These are phyloP conservation scores for Herpetotheres cachinnans DNA, from an alignment of 2,113 vertebrate genomes.

Conservation along the genomic window DNA sequence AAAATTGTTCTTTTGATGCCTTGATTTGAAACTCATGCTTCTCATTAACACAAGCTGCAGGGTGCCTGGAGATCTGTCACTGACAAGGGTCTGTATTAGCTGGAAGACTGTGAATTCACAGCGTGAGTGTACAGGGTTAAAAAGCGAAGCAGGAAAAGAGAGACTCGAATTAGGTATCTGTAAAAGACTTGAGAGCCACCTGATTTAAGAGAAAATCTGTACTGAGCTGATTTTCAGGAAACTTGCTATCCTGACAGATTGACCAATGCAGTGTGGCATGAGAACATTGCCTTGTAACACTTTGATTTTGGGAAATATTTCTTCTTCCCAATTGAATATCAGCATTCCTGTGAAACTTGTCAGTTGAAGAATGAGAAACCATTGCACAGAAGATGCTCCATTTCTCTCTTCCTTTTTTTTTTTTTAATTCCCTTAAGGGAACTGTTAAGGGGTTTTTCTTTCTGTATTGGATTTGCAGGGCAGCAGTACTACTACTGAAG, in stretches of 20 bases:
- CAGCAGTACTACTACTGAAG: not conserved
- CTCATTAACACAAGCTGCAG: not conserved
- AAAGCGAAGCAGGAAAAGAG: conserved; percentile 1
- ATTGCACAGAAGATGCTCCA: not conserved
- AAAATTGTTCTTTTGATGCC: conserved; percentile 46
- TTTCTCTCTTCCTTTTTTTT: too few relatives aligned
- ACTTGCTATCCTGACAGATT: not conserved
- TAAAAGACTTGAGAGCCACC: conserved; percentile 7
- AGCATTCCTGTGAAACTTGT: not conserved
- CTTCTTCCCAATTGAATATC: not conserved
- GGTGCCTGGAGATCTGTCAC: not conserved
- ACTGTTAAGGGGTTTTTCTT: not conserved
- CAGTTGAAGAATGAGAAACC: not conserved
- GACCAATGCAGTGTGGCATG: not conserved
- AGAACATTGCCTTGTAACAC: not conserved
- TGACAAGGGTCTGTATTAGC: not conserved
- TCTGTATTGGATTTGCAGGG: not conserved
- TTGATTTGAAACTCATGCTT: conserved; percentile 47
- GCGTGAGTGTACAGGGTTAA: not conserved
- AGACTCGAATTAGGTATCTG: not conserved
- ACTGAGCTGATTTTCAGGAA: not conserved
- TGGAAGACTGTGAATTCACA: not conserved
- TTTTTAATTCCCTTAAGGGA: not conserved
- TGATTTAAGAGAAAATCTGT: not conserved
- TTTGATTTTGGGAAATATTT: not conserved